These are phyloP conservation scores for Megaustenia siamemsis DNA, from an alignment of 2,888 invertebrate genomes.

Conservation along the genomic window DNA sequence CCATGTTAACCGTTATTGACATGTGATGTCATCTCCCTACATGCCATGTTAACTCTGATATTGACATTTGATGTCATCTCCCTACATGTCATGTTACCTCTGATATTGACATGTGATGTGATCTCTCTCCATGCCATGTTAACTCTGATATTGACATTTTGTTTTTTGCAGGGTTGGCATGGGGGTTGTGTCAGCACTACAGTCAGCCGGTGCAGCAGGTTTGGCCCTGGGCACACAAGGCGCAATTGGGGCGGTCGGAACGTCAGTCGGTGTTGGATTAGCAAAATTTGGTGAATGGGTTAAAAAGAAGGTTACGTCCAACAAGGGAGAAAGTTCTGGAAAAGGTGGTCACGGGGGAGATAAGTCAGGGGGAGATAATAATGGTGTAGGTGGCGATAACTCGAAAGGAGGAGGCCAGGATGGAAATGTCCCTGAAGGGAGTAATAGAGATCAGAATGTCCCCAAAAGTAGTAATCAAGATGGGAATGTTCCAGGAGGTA, in stretches of 20 bases:
- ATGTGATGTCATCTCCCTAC: neutral
- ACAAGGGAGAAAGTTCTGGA: neutral
- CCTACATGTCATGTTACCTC: neutral
- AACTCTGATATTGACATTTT: no score
- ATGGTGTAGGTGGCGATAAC: neutral
- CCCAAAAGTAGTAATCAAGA: neutral
- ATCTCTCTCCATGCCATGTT: neutral
- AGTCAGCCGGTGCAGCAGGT: constrained; percentile 2
- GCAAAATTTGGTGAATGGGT: neutral
- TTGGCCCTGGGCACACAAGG: neutral
- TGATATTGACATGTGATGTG: neutral
- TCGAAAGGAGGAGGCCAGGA: neutral
- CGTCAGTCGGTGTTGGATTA: neutral
- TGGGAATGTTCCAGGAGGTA: neutral
- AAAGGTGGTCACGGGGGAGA: neutral
- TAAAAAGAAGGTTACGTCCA: no score
- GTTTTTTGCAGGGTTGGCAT: constrained; percentile 23
- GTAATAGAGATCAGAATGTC: neutral
- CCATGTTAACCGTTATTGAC: neutral
- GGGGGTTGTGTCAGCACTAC: constrained; percentile 4
- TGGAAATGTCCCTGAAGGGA: neutral
- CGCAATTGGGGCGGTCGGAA: neutral
- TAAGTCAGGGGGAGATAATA: neutral
- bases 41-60: no score
- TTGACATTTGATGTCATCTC: no score